Conservation (phyloP, 2,797 vertebrate genomes). For the Eupleurogrammus muticus region DNA sequence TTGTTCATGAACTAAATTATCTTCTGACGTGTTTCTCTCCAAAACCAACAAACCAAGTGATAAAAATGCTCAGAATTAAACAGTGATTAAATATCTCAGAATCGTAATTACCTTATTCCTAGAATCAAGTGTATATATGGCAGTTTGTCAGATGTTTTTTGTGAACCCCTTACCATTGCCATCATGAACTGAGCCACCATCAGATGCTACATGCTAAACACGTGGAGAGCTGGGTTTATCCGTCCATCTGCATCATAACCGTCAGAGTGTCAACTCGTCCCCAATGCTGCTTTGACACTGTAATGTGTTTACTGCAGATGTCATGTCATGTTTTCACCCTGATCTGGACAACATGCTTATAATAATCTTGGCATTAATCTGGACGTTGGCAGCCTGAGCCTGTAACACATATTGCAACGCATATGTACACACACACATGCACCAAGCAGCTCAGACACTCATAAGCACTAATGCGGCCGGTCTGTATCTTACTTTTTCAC, state of each 20-base stretch:
- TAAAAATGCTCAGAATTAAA: too few relatives aligned
- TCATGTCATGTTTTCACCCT: slow-evolving; percentile 71
- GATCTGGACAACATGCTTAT: slow-evolving; percentile 77
- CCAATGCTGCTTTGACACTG: slow-evolving; percentile 44
- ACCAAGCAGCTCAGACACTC: slow-evolving; percentile 19
- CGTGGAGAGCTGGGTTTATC: slow-evolving; percentile 38
- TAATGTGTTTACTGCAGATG: slow-evolving; percentile 79
- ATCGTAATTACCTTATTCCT: too few relatives aligned
- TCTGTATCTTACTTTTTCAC: slow-evolving; percentile 16
- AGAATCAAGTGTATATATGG: too few relatives aligned
- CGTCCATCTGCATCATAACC: slow-evolving; percentile 35
- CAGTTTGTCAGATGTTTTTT: neutral
- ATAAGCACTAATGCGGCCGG: slow-evolving; percentile 12
- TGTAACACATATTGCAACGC: slow-evolving; percentile 26
- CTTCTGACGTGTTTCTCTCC: too few relatives aligned
- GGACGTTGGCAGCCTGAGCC: slow-evolving; percentile 73
- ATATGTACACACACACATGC: slow-evolving; percentile 20
- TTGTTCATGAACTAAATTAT: too few relatives aligned
- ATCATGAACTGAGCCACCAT: neutral
- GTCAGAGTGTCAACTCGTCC: slow-evolving; percentile 16
- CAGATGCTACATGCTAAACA: slow-evolving; percentile 4
- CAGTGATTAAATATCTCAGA: too few relatives aligned
- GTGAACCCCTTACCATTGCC: neutral
- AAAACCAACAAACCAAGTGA: too few relatives aligned
- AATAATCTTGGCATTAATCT: slow-evolving; percentile 82